Percentiles rank a stretch among this genome's conserved stretches.
These are phyloP conservation scores for Caenorhabditis sp. DNA, from an alignment of 2,888 invertebrate genomes.

Conservation along the genomic window DNA sequence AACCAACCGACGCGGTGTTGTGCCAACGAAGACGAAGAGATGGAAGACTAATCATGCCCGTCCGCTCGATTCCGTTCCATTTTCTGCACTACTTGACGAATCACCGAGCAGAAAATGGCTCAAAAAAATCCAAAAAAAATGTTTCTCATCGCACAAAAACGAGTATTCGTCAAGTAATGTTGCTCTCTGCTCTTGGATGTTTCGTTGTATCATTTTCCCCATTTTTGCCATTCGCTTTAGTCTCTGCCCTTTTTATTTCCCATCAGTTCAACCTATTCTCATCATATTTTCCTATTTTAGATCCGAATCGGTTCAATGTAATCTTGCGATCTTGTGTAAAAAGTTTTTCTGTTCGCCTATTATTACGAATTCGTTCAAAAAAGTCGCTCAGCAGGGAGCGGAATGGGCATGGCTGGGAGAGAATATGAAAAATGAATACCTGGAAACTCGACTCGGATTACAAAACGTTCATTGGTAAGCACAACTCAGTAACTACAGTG, in stretches of 20 bases:
- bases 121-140: neutral
- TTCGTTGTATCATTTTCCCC: conserved; percentile 26
- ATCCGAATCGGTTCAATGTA: too few relatives aligned
- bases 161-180: conserved; percentile 48
- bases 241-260: neutral
- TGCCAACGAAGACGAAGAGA: conserved; percentile 37
- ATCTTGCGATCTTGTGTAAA: neutral
- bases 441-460: neutral
- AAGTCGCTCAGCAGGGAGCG: too few relatives aligned
- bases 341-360: neutral
- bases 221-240: conserved; percentile 45
- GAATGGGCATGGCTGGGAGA: too few relatives aligned
- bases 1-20: conserved; percentile 33
- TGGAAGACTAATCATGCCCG: conserved; percentile 14
- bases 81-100: conserved; percentile 32
- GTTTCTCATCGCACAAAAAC: neutral
- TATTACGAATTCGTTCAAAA: too few relatives aligned
- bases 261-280: neutral
- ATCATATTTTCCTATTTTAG: neutral
- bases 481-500: conserved; percentile 3
- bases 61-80: neutral
- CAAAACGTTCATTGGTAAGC: conserved; percentile 2
- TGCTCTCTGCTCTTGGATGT: neutral
- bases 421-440: neutral
- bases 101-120: neutral